These are phyloP conservation scores for Tetrax tetrax DNA, from an alignment of 2,113 vertebrate species.

Conservation along the genomic window DNA sequence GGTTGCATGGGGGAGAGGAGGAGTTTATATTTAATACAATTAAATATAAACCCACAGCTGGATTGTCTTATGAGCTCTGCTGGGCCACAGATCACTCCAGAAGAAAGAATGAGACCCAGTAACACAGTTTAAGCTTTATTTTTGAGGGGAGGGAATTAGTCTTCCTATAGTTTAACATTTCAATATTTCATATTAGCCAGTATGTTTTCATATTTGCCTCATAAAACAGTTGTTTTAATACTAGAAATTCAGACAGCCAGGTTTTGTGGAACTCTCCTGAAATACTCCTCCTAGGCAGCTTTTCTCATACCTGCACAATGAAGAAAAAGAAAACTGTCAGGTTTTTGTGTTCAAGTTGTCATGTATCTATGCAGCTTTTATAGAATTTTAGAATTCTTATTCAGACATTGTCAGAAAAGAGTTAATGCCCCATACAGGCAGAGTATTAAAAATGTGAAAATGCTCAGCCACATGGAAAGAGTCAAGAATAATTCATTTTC, in stretches of 20 bases:
- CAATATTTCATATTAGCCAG: neutral
- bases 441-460: neutral
- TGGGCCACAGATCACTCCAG: neutral
- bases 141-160: neutral
- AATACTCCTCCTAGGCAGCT: neutral
- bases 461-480: neutral
- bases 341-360: neutral
- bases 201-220: neutral
- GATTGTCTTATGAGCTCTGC: neutral
- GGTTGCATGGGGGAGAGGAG: neutral
- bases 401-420: neutral
- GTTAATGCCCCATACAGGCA: neutral
- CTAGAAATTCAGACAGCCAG: neutral
- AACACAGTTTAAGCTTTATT: neutral
- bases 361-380: neutral
- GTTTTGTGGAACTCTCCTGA: neutral
- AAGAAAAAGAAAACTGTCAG: neutral
- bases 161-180: neutral
- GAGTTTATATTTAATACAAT: neutral
- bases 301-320: constrained; percentile 32
- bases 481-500: neutral
- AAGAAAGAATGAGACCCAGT: neutral
- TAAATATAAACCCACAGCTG: neutral
- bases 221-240: neutral
- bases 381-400: neutral